phyloP scores from a whole-genome alignment of 2,797 vertebrate species.

The Sorex maritimensis region DNA sequence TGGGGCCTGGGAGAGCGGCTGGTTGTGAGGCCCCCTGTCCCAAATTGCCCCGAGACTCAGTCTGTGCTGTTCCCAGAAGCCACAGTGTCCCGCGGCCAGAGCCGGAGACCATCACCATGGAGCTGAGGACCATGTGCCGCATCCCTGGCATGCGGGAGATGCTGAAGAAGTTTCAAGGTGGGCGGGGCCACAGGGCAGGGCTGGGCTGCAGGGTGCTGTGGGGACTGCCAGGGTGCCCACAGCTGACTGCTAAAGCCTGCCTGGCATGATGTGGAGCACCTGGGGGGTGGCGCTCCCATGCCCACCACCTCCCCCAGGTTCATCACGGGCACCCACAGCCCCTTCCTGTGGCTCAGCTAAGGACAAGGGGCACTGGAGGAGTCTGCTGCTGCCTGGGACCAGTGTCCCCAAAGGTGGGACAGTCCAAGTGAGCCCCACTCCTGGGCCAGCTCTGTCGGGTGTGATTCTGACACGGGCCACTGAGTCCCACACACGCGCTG shows the following conservation, averaged over 20 bases:
- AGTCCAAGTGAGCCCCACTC: no score
- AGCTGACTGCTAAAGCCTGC: neutral
- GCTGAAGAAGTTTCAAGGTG: slow-evolving; percentile 90
- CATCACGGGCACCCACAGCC: neutral
- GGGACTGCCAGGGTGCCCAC: neutral
- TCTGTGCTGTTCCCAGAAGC: slow-evolving; percentile 61
- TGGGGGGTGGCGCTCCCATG: neutral
- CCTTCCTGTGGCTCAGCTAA: neutral
- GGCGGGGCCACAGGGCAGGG: neutral
- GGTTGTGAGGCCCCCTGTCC: no score
- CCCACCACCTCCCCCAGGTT: neutral
- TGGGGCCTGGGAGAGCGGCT: no score
- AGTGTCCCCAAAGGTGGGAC: no score
- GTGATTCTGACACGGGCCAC: no score
- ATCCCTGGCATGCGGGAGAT: slow-evolving; percentile 88
- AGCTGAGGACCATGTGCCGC: slow-evolving; percentile 86
- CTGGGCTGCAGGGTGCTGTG: neutral
- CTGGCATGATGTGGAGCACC: neutral
- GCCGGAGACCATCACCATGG: slow-evolving; percentile 75
- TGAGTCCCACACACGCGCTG: no score
- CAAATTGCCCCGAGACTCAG: neutral
- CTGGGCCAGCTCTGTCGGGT: no score
- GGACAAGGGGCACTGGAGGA: neutral
- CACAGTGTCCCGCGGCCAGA: slow-evolving; percentile 52
- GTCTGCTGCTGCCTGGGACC: no score